These are phyloP conservation scores for Arenicola marina DNA, from an alignment of 2,888 invertebrate genomes.

Conservation along the genomic window DNA sequence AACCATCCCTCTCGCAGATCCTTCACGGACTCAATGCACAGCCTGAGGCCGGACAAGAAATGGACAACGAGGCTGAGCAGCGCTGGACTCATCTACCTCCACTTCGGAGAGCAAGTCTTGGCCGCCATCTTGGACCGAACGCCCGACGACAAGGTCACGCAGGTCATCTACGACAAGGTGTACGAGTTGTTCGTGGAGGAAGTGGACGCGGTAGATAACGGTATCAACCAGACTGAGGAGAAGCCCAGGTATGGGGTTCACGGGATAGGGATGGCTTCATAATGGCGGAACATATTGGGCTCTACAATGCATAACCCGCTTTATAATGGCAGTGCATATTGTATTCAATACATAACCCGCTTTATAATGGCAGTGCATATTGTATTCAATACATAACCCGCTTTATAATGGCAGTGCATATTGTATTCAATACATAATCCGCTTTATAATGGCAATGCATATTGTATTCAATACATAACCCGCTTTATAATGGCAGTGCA, in stretches of 20 bases:
- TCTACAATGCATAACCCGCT: no score
- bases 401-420: no score
- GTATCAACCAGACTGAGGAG: slow-evolving; percentile 79
- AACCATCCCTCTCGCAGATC: slow-evolving; percentile 57
- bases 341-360: no score
- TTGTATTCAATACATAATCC: no score
- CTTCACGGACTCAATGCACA: slow-evolving; percentile 61
- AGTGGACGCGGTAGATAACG: slow-evolving; percentile 97
- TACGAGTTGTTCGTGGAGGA: slow-evolving; percentile 89
- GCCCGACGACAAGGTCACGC: slow-evolving; percentile 39
- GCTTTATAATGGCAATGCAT: no score
- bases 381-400: no score
- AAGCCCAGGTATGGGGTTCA: slow-evolving; percentile 49
- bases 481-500: no score
- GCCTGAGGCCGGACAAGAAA: slow-evolving; percentile 46
- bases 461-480: no score
- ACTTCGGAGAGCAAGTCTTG: slow-evolving; percentile 79
- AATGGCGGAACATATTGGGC: no score
- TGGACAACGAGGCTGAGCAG: slow-evolving; percentile 79
- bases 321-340: no score
- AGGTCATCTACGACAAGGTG: slow-evolving; percentile 65
- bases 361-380: no score
- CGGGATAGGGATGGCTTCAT: no score
- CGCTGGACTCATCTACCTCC: slow-evolving; percentile 89
- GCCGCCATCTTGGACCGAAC: slow-evolving; percentile 22